Percentiles rank a stretch among this genome's conserved stretches.
Conservation (phyloP, 2,797 vertebrate species). For the Cyclopterus lumpus region DNA sequence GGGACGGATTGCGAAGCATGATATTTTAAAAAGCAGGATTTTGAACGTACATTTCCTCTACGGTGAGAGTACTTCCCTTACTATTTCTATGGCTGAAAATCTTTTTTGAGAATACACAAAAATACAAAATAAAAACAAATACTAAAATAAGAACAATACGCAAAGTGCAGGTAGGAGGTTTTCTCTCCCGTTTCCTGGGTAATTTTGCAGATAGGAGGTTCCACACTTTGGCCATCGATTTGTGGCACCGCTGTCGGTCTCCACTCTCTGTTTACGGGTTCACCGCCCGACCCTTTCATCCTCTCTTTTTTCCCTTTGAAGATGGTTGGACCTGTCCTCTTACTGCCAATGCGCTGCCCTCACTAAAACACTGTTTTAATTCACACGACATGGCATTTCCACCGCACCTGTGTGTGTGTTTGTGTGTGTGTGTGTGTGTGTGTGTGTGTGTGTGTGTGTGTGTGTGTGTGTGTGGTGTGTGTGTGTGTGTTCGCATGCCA, state of each 20-base stretch:
- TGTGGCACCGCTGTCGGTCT: background rate
- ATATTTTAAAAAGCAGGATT: background rate
- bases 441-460: constrained; percentile 21
- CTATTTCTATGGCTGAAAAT: too few species aligned
- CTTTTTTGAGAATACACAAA: too few species aligned
- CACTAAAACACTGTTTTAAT: constrained; percentile 69
- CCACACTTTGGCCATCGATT: too few species aligned
- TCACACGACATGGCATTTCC: constrained; percentile 61
- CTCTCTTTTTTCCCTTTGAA: constrained; percentile 11
- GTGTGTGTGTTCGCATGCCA: constrained; percentile 37
- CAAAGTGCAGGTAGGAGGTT: too few species aligned
- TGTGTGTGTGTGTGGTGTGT: constrained; percentile 18
- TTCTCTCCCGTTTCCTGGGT: too few species aligned
- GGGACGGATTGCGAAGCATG: background rate
- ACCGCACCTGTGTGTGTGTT: constrained; percentile 52
- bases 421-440: constrained; percentile 26
- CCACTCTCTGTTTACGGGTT: constrained; percentile 16
- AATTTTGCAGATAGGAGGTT: too few species aligned
- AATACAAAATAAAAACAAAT: too few species aligned
- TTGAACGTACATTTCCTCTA: background rate
- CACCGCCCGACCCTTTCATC: constrained; percentile 22
- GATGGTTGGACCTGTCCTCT: constrained; percentile 22
- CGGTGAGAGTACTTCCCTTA: background rate
- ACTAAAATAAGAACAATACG: too few species aligned
- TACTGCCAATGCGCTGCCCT: constrained; percentile 35